A percentile compares a stretch with the other conserved stretches of the same genome.
phyloP scores from a whole-genome alignment of 1,140 invertebrate genomes.

The Lycorma delicatula region DNA sequence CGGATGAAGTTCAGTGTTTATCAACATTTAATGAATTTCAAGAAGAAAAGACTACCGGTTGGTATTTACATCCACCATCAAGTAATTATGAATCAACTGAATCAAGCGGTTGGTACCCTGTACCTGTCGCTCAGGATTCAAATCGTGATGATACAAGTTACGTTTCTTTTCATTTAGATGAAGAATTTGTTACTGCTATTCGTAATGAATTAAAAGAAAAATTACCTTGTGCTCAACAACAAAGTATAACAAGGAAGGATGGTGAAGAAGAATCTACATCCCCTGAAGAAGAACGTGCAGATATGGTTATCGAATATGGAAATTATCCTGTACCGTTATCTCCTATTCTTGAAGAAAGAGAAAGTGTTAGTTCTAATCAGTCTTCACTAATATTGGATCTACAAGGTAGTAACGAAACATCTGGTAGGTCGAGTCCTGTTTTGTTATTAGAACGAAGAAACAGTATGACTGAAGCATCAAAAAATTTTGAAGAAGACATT shows the following conservation, averaged over 20 bases:
- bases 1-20: slow-evolving; percentile 14
- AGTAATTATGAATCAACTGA: slow-evolving; percentile 25
- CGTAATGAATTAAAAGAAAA: slow-evolving; percentile 60
- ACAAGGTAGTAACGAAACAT: slow-evolving; percentile 5
- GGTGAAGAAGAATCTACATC: slow-evolving; percentile 35
- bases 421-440: slow-evolving; percentile 16
- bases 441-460: slow-evolving; percentile 4
- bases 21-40: not conserved
- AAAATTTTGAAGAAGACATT: slow-evolving; percentile 27
- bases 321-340: slow-evolving; percentile 42
- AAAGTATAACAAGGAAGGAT: not conserved
- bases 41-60: slow-evolving; percentile 33
- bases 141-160: slow-evolving; percentile 42
- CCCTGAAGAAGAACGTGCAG: slow-evolving; percentile 18
- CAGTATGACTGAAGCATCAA: slow-evolving; percentile 9
- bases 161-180: slow-evolving; percentile 52
- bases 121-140: slow-evolving; percentile 32
- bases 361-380: slow-evolving; percentile 28
- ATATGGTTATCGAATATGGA: slow-evolving; percentile 24
- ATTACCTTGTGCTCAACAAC: slow-evolving; percentile 50
- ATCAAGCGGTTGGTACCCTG: slow-evolving; percentile 36
- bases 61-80: slow-evolving; percentile 39
- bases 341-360: slow-evolving; percentile 52
- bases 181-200: slow-evolving; percentile 58
- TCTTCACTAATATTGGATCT: slow-evolving; percentile 23